These are phyloP conservation scores for Rhinichthys osculus DNA, from an alignment of 2,797 vertebrate genomes.

Conservation along the genomic window DNA sequence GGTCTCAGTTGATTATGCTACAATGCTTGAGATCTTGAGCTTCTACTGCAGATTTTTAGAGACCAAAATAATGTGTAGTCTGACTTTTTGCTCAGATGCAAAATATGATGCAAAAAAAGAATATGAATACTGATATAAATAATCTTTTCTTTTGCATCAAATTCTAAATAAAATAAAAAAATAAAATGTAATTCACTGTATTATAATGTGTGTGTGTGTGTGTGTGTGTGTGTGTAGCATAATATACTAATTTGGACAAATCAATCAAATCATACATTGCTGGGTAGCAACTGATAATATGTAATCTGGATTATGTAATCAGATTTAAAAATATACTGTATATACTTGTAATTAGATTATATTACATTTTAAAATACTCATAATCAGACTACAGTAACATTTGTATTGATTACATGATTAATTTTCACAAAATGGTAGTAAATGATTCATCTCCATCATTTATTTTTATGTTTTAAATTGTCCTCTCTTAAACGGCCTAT, in stretches of 20 bases:
- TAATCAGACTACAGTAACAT: background rate
- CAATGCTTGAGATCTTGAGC: conserved; percentile 15
- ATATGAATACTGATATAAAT: background rate
- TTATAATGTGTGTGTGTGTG: too few relatives aligned
- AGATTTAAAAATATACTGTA: too few relatives aligned
- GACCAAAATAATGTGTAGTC: background rate
- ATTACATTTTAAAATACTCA: background rate
- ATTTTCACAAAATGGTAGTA: background rate
- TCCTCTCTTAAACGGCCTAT: background rate
- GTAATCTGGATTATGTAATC: too few relatives aligned
- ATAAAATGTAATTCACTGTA: background rate
- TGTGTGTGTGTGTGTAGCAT: too few relatives aligned
- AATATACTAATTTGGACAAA: too few relatives aligned
- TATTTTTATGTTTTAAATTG: background rate
- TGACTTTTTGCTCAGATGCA: background rate
- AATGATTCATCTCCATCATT: background rate
- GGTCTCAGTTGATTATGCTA: conserved; percentile 51
- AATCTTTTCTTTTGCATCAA: background rate
- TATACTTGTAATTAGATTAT: background rate
- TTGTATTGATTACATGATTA: background rate
- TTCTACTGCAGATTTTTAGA: conserved; percentile 8
- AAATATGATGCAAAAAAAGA: too few relatives aligned
- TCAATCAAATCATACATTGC: too few relatives aligned
- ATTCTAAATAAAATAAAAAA: background rate
- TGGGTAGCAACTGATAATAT: too few relatives aligned